Base-by-base conservation (phyloP, 2,113 vertebrate species). In the Aegithalos caudatus region DNA sequence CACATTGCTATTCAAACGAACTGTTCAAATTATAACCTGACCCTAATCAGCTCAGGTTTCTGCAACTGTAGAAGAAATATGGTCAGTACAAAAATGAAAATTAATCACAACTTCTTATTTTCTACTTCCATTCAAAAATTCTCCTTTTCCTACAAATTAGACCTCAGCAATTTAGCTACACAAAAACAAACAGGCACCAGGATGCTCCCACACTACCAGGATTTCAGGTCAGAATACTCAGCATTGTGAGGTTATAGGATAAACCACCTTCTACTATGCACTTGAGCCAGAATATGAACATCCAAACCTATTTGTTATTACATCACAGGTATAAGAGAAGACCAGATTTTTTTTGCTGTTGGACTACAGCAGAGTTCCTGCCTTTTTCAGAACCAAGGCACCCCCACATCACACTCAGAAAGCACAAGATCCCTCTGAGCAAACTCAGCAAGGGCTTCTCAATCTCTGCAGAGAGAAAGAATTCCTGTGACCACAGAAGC, bases 331-430 rank as follows among this genome's bases (percentile, higher is more conserved):
- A 44, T 23, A 67, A 60, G 21, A 42, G 15, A 74, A 20, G 69
- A 53, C 1, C 10, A 83, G 14, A 40, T 21, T 50, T 62, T 45
- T 17, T 54, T 57, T 70, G 25, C 15, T 23, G 12, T 62, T 27
- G 20, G 21, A 33, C n/a, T 48, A 6, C 1, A 7, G 8, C 0
- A 1, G 27, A 22, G 4, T 51, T 50, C 14, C 20, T 56, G 6
- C 40, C 11, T 17, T 3, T 11, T 33, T 72, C 37, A 37, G 27
- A 27, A 54, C 7, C 48, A 35, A 65, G 69, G 47, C 27, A 60
- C 4, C 3, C 6, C 18, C 4, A 2, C 14, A 20, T 3, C 3
- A 1, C 9, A 7, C 40, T 60, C 13, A 23, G 29, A 69, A 17
- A 47, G 16, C 50, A 4, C 6, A 51, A 42, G 10, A 65, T 48